Conservation (phyloP, 2,113 vertebrate species). For the Megaceryle maxima region DNA sequence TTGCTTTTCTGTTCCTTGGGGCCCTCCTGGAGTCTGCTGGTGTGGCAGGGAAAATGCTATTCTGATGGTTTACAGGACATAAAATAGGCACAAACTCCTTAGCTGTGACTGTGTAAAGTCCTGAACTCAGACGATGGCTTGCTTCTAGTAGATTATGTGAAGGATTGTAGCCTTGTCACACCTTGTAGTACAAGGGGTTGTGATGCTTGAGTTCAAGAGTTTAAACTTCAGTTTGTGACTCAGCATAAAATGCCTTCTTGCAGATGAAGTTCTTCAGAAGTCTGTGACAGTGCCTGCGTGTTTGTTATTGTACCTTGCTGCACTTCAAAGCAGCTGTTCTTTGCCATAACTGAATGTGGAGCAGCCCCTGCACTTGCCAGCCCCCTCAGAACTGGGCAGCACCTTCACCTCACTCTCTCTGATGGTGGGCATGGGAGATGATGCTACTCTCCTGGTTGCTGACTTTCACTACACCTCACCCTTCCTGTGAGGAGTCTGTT, state of each 20-base stretch:
- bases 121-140: background rate
- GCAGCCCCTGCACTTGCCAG: background rate
- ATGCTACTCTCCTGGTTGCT: background rate
- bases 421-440: background rate
- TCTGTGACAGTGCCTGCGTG: background rate
- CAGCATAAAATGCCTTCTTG: background rate
- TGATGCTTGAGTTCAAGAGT: background rate
- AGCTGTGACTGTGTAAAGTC: background rate
- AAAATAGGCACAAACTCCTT: background rate
- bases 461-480: background rate
- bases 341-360: background rate
- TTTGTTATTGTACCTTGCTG: background rate
- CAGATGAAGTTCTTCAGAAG: background rate
- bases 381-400: accelerated
- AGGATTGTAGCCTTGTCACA: background rate
- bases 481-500: background rate
- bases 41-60: background rate
- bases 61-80: background rate
- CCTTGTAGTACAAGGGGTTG: accelerated
- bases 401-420: accelerated
- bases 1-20: background rate
- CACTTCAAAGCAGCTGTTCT: background rate
- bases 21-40: background rate
- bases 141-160: background rate
- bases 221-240: background rate